A percentile compares a stretch with the other conserved stretches of the same genome.
These are phyloP conservation scores for Hirtodrosophila alboralis DNA, from an alignment of 2,888 invertebrate genomes.

Conservation along the genomic window DNA sequence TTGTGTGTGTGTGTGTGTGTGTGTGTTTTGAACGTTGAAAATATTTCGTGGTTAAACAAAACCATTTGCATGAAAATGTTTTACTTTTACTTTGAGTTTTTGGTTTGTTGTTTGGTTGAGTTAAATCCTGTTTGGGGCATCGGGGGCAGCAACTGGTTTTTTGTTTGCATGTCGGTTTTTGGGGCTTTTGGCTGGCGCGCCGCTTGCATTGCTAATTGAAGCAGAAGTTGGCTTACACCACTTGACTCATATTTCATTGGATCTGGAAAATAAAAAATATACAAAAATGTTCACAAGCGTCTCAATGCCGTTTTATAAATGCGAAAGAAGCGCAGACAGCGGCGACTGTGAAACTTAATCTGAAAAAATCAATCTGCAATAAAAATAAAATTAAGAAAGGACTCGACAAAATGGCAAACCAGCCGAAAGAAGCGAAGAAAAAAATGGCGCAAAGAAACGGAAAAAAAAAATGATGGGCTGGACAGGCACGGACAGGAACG, in stretches of 20 bases:
- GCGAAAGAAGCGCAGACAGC: slow-evolving; percentile 23
- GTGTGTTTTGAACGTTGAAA: slow-evolving; percentile 57
- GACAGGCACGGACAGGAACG: slow-evolving; percentile 26
- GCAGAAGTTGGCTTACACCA: slow-evolving; percentile 36
- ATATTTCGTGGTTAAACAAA: slow-evolving; percentile 74
- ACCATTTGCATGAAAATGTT: slow-evolving; percentile 75
- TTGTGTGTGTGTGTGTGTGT: slow-evolving; percentile 11
- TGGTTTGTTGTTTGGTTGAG: slow-evolving; percentile 26
- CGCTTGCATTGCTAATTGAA: slow-evolving; percentile 62
- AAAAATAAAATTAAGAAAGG: slow-evolving; percentile 75
- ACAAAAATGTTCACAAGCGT: slow-evolving; percentile 34
- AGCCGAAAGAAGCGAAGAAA: slow-evolving; percentile 15
- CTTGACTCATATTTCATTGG: slow-evolving; percentile 38
- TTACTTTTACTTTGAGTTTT: slow-evolving; percentile 61
- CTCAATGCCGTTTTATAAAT: slow-evolving; percentile 20
- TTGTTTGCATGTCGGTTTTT: slow-evolving; percentile 38
- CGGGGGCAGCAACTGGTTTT: slow-evolving; percentile 16
- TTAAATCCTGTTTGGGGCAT: slow-evolving; percentile 1
- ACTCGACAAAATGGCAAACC: slow-evolving; percentile 46
- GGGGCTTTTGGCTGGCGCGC: slow-evolving; percentile 13
- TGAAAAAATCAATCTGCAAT: slow-evolving; percentile 76
- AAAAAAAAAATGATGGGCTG: not conserved
- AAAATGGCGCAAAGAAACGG: slow-evolving; percentile 11
- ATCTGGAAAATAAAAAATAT: slow-evolving; percentile 36
- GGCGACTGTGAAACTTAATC: slow-evolving; percentile 62